These are phyloP conservation scores for Aleiodes sp. DNA, from an alignment of 1,140 invertebrate genomes.

Conservation along the genomic window DNA sequence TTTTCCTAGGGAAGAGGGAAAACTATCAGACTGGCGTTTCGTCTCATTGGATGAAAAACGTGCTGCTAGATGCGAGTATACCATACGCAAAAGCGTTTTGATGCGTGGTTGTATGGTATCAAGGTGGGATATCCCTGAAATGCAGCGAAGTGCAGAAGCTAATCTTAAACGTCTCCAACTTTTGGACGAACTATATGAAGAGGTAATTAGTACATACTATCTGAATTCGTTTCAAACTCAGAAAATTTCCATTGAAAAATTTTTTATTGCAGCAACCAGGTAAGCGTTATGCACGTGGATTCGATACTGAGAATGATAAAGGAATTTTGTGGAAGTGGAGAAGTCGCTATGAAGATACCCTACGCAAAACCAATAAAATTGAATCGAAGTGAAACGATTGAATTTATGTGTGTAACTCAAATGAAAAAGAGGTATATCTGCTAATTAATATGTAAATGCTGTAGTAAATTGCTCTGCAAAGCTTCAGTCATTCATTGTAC, in stretches of 20 bases:
- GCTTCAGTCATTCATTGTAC: slow-evolving; percentile 39
- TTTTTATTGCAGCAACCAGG: slow-evolving; percentile 65
- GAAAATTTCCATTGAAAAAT: slow-evolving; percentile 10
- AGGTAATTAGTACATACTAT: too few species aligned
- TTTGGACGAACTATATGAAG: slow-evolving; percentile 61
- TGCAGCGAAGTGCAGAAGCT: slow-evolving; percentile 70
- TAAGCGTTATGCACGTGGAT: slow-evolving; percentile 66
- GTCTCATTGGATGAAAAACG: slow-evolving; percentile 71
- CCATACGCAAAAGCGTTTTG: slow-evolving; percentile 69
- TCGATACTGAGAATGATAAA: slow-evolving; percentile 68
- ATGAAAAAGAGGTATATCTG: slow-evolving; percentile 48
- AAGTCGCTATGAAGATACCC: not conserved
- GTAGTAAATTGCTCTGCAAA: slow-evolving; percentile 49
- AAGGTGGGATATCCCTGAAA: slow-evolving; percentile 71
- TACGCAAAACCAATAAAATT: not conserved
- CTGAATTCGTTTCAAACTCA: too few species aligned
- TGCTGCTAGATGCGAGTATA: slow-evolving; percentile 69
- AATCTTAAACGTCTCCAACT: slow-evolving; percentile 55
- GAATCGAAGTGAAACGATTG: not conserved
- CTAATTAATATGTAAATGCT: slow-evolving; percentile 55
- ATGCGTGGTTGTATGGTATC: slow-evolving; percentile 68
- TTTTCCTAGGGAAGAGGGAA: slow-evolving; percentile 68
- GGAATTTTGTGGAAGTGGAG: slow-evolving; percentile 22
- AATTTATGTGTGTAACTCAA: not conserved
- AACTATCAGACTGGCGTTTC: slow-evolving; percentile 81